These are phyloP conservation scores for Odontocolon sp. DNA, from an alignment of 2,888 invertebrate species.

Conservation along the genomic window DNA sequence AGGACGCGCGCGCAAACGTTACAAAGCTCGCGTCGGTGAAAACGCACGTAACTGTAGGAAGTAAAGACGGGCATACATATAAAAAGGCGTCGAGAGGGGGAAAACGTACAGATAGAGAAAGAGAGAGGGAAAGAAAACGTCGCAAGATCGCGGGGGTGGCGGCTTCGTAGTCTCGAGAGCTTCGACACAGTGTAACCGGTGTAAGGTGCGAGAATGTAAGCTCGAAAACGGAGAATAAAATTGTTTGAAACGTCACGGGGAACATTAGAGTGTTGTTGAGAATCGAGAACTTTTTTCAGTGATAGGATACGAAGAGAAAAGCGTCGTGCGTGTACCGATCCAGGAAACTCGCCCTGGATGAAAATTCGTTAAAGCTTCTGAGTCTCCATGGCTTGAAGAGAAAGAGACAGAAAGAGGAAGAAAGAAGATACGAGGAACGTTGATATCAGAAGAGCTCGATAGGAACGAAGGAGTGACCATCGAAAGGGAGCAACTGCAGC, in stretches of 20 bases:
- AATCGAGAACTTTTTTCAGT: background rate
- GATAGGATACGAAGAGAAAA: background rate
- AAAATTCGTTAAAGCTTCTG: constrained; percentile 23
- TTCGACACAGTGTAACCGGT: constrained; percentile 31
- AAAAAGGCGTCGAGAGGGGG: background rate
- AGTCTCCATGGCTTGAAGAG: constrained; percentile 49
- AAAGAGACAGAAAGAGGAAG: background rate
- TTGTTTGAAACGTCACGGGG: background rate
- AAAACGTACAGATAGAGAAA: background rate
- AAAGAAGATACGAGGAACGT: constrained; percentile 5
- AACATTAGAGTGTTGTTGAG: background rate
- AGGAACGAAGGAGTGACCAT: background rate
- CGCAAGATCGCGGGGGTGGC: constrained; percentile 4
- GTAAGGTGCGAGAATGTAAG: constrained; percentile 54
- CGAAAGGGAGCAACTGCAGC: constrained; percentile 15
- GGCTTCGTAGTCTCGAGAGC: constrained; percentile 11
- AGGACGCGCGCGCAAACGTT: constrained; percentile 33
- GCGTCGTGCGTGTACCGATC: background rate
- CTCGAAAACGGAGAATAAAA: background rate
- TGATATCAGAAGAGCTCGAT: background rate
- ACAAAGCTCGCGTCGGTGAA: constrained; percentile 26
- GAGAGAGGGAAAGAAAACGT: background rate
- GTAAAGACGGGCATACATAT: background rate
- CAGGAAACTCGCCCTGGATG: background rate
- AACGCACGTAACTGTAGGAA: constrained; percentile 4